A percentile compares a stretch with the other conserved stretches of the same genome.
Conservation (phyloP, 2,888 invertebrate species). For the Dioctria linearis region DNA sequence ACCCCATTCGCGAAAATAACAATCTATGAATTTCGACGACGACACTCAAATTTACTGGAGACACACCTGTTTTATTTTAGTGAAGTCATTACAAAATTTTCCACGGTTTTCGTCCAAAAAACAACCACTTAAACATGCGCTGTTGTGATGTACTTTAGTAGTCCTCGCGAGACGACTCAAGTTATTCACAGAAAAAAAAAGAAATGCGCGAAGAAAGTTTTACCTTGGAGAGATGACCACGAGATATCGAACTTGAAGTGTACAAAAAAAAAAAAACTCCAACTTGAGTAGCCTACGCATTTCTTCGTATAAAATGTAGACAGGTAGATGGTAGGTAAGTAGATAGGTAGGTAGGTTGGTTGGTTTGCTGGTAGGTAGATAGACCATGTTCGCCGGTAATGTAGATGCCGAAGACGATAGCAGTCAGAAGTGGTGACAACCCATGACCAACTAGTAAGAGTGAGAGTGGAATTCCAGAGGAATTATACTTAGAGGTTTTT, state of each 20-base stretch:
- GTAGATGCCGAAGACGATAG: background rate
- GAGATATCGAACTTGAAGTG: background rate
- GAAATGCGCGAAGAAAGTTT: constrained; percentile 31
- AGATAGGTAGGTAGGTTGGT: too few species aligned
- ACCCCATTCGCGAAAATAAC: too few species aligned
- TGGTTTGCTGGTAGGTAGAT: too few species aligned
- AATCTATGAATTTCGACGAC: too few species aligned
- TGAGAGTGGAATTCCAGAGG: constrained; percentile 33
- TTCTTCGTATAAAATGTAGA: background rate
- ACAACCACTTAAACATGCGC: too few species aligned
- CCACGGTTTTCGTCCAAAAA: too few species aligned
- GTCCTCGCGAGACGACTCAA: background rate
- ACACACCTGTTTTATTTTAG: too few species aligned
- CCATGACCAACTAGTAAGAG: constrained; percentile 1
- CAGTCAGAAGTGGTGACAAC: background rate
- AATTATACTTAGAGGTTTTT: constrained; percentile 20
- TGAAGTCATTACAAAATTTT: too few species aligned
- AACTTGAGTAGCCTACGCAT: constrained; percentile 25
- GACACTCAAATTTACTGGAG: too few species aligned
- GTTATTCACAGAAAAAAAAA: constrained; percentile 23
- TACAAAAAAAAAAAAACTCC: constrained; percentile 16
- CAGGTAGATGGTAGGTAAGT: too few species aligned
- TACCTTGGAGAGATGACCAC: constrained; percentile 28
- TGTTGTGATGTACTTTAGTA: too few species aligned
- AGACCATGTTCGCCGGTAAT: background rate